These are phyloP conservation scores for Cryptotermes secundus DNA, from an alignment of 1,140 invertebrate genomes.

Conservation along the genomic window DNA sequence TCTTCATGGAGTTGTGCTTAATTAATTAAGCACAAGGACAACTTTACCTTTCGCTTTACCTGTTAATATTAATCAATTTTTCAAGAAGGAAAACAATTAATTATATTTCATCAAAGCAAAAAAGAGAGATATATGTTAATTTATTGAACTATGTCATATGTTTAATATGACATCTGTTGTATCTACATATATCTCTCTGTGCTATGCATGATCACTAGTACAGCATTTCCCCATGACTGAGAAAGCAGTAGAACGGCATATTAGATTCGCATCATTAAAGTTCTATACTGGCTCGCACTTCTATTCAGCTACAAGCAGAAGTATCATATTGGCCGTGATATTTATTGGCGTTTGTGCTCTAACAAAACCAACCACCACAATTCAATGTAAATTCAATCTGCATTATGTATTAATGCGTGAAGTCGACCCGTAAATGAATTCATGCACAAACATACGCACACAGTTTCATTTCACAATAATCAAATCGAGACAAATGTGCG, in stretches of 20 bases:
- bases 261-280: constrained; percentile 2
- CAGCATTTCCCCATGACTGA: background rate
- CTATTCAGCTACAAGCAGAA: background rate
- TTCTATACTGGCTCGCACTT: background rate
- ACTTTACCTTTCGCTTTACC: too few relatives aligned
- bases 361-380: background rate
- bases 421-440: constrained; percentile 13
- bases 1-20: too few relatives aligned
- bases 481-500: background rate
- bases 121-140: too few relatives aligned
- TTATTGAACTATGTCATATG: too few relatives aligned
- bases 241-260: background rate
- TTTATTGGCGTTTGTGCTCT: background rate
- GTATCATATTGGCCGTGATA: constrained; percentile 5
- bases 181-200: background rate
- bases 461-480: background rate
- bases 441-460: too few relatives aligned
- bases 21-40: too few relatives aligned
- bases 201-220: background rate
- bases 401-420: constrained; percentile 19
- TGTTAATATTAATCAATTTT: too few relatives aligned
- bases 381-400: constrained; percentile 20
- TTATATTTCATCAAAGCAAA: too few relatives aligned
- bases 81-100: too few relatives aligned
- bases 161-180: too few relatives aligned